Percentiles rank a stretch among this genome's conserved stretches.
These are phyloP conservation scores for Tragelaphus strepsiceros DNA, from an alignment of 2,113 vertebrate species.

Conservation along the genomic window DNA sequence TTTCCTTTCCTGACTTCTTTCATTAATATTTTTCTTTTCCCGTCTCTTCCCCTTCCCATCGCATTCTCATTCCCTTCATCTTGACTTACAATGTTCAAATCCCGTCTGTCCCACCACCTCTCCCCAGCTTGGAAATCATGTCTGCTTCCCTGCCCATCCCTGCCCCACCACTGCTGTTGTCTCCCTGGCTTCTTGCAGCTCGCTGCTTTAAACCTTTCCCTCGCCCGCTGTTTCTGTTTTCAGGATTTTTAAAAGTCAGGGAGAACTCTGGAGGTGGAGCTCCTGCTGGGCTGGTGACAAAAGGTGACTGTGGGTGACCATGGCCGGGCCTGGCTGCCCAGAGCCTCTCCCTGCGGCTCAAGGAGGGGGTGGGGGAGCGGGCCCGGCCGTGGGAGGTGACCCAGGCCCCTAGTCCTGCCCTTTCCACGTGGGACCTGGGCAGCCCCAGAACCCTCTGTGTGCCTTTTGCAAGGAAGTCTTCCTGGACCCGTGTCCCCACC, in stretches of 20 bases:
- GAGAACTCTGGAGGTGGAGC: not conserved
- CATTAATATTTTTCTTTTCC: rapidly evolving
- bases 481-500: not conserved
- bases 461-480: slow-evolving; percentile 14
- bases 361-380: not conserved
- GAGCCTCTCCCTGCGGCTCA: not conserved
- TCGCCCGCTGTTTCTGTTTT: slow-evolving; percentile 50
- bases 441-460: not conserved
- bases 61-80: rapidly evolving
- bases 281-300: not conserved
- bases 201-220: not conserved
- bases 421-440: not conserved
- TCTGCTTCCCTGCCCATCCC: not conserved
- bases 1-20: too few relatives aligned
- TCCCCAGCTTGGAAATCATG: not conserved
- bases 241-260: slow-evolving; percentile 18
- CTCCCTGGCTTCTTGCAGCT: not conserved
- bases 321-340: not conserved
- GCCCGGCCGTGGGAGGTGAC: not conserved
- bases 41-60: rapidly evolving
- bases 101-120: not conserved
- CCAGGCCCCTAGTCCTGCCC: not conserved
- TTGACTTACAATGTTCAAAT: not conserved
- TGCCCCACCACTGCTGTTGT: not conserved
- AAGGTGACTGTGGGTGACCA: not conserved